Evolutionary conservation across 2,797 vertebrate species (phyloP).

Genomic region (Myotis planiceps): DNA sequence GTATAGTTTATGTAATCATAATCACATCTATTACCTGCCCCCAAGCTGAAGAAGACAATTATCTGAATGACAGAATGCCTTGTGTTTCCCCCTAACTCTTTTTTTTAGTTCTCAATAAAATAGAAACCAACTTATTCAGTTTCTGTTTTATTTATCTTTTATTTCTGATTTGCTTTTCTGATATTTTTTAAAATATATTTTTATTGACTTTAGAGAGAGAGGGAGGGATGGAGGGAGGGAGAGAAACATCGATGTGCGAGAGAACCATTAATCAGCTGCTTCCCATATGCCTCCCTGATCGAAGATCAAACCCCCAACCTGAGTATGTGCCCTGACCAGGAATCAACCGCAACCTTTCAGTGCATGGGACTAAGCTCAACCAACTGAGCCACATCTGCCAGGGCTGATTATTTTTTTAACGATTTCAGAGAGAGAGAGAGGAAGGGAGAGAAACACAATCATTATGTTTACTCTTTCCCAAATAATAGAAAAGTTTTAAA

Average conservation of each 20-base stretch:
- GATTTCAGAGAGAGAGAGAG: too few species aligned
- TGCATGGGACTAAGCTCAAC: too few species aligned
- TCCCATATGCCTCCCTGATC: background rate
- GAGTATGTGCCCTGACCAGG: background rate
- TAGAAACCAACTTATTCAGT: too few species aligned
- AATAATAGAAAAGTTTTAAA: conserved; percentile 14
- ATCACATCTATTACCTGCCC: background rate
- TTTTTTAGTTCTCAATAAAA: too few species aligned
- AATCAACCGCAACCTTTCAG: background rate
- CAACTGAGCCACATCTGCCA: background rate
- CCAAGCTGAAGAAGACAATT: background rate
- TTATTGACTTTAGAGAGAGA: background rate
- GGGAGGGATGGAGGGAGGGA: background rate
- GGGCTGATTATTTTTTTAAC: too few species aligned
- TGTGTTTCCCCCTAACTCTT: background rate
- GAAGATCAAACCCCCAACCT: background rate
- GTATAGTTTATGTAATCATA: background rate
- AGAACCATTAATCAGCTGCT: background rate
- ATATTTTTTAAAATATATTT: background rate
- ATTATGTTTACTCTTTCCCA: background rate
- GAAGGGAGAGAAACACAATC: too few species aligned
- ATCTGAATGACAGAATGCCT: background rate
- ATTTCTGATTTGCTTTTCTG: too few species aligned
- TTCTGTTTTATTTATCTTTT: too few species aligned
- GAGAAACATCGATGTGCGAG: background rate